Percentiles rank a stretch among this genome's conserved stretches.
These are phyloP conservation scores for Callyntrura guangdongensis DNA, from an alignment of 2,888 invertebrate species.

Conservation along the genomic window DNA sequence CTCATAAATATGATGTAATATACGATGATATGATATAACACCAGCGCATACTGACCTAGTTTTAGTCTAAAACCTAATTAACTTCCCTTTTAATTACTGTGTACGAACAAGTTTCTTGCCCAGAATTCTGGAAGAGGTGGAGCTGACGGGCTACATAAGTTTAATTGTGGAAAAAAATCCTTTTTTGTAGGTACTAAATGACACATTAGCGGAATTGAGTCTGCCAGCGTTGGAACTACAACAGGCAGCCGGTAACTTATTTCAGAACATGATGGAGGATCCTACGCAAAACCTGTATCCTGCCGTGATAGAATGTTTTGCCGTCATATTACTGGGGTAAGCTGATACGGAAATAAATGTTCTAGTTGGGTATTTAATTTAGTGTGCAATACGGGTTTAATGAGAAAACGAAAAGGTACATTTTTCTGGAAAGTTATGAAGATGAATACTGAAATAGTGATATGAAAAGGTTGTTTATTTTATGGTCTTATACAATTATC, in stretches of 20 bases:
- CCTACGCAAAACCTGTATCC: slow-evolving; percentile 88
- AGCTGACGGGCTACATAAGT: background rate
- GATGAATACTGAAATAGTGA: slow-evolving; percentile 8
- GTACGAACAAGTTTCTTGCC: too few species aligned
- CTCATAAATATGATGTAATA: background rate
- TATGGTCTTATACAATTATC: too few species aligned
- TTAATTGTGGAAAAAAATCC: background rate
- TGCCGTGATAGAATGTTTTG: slow-evolving; percentile 96
- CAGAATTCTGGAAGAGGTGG: too few species aligned
- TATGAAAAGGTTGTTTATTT: background rate
- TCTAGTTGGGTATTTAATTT: background rate
- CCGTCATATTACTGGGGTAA: slow-evolving; percentile 95
- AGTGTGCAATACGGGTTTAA: background rate
- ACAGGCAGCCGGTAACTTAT: slow-evolving; percentile 1
- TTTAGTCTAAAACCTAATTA: background rate
- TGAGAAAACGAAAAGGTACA: background rate
- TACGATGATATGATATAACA: background rate
- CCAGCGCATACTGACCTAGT: slow-evolving; percentile 4
- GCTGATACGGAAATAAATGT: slow-evolving; percentile 85
- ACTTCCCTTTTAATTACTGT: too few species aligned
- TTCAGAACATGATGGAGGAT: slow-evolving; percentile 26
- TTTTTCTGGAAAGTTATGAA: background rate
- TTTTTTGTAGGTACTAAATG: slow-evolving; percentile 62
- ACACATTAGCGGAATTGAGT: slow-evolving; percentile 66
- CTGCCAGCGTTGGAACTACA: slow-evolving; percentile 61